Percentiles rank a stretch among this genome's conserved stretches.
Evolutionary conservation across 2,113 vertebrate genomes (phyloP).

Genomic region (Pedionomus torquatus): DNA sequence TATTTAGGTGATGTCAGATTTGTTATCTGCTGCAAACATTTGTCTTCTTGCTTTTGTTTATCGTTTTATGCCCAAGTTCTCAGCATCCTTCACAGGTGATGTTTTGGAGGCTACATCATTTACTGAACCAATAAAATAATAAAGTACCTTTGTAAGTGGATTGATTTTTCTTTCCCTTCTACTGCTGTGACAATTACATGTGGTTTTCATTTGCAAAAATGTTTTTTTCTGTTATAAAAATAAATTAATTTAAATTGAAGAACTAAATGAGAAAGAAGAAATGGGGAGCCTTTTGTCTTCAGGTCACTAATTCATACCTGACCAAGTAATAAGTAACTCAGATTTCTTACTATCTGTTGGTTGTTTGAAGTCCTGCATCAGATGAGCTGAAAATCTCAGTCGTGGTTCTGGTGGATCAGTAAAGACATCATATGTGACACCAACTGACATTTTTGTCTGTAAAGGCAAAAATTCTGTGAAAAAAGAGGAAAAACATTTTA

Average conservation of each 20-base stretch:
- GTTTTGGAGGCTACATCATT: background rate
- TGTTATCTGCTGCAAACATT: background rate
- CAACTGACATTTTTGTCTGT: background rate
- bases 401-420: background rate
- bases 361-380: background rate
- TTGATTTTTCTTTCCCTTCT: background rate
- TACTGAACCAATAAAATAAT: background rate
- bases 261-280: background rate
- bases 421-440: background rate
- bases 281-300: background rate
- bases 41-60: background rate
- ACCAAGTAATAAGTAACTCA: background rate
- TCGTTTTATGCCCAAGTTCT: background rate
- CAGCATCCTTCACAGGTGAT: background rate
- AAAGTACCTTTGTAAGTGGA: background rate
- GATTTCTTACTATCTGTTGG: background rate
- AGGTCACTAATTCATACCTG: background rate
- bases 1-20: background rate
- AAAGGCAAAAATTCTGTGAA: background rate
- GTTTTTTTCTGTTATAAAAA: background rate
- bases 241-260: background rate
- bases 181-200: background rate
- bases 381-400: background rate
- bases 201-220: background rate
- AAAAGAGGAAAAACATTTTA: background rate